phyloP scores from a whole-genome alignment of 2,113 vertebrate species.

The Puffinus mauretanicus region DNA sequence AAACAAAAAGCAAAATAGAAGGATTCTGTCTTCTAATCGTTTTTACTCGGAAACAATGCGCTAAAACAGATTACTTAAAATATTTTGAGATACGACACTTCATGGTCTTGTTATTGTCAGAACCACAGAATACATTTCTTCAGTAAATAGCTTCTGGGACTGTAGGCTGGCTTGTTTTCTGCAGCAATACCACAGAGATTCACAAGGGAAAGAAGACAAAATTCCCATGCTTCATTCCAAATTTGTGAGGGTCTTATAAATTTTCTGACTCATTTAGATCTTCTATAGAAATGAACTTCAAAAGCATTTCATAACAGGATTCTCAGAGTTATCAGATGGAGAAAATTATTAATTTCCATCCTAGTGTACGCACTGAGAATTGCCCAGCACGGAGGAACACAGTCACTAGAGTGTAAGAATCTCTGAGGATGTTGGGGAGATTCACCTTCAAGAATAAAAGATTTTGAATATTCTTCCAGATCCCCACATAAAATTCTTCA shows the following conservation, averaged over 20 bases:
- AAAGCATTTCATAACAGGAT: neutral
- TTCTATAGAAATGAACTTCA: neutral
- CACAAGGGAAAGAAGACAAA: neutral
- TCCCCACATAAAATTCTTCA: neutral
- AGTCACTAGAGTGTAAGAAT: neutral
- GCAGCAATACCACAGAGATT: neutral
- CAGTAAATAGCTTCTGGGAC: neutral
- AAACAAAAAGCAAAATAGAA: neutral
- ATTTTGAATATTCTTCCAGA: neutral
- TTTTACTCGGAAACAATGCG: neutral
- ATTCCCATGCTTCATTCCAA: neutral
- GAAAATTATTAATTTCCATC: neutral
- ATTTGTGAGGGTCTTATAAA: neutral
- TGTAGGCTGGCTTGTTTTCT: neutral
- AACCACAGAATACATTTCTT: neutral
- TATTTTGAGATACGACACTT: neutral
- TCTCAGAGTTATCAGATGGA: neutral
- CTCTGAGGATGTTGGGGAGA: fast-evolving
- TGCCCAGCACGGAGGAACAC: fast-evolving
- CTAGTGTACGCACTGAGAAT: neutral
- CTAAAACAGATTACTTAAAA: neutral
- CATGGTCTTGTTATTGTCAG: neutral
- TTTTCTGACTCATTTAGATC: neutral
- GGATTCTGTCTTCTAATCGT: neutral
- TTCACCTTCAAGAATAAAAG: neutral